Percentiles rank a stretch among this genome's conserved stretches.
These are phyloP conservation scores for Mola mola DNA, from an alignment of 2,113 vertebrate species.

Conservation along the genomic window DNA sequence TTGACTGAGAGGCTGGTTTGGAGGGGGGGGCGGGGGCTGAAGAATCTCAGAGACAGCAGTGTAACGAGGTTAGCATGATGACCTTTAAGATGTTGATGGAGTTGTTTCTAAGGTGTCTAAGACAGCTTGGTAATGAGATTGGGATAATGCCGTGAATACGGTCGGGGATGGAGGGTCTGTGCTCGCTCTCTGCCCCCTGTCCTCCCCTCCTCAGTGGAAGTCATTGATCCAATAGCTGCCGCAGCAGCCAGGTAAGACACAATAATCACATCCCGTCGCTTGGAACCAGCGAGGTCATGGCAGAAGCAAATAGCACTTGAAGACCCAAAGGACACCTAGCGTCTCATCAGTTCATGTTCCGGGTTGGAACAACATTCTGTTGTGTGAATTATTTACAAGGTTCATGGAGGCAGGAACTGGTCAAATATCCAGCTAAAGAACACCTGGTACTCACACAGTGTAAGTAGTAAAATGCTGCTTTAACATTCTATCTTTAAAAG, in stretches of 20 bases:
- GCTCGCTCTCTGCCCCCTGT: constrained; percentile 13
- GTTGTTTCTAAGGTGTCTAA: background rate
- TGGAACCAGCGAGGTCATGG: background rate
- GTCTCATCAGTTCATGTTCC: constrained; percentile 20
- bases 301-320: constrained; percentile 15
- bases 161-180: background rate
- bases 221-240: constrained; percentile 38
- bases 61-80: constrained; percentile 20
- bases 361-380: constrained; percentile 4
- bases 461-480: no score
- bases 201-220: constrained; percentile 4
- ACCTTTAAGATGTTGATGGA: constrained; percentile 29
- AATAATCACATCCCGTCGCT: constrained; percentile 1
- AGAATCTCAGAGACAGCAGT: constrained; percentile 2
- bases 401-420: no score
- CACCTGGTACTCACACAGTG: no score
- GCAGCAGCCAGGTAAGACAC: constrained; percentile 15
- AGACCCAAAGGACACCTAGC: background rate
- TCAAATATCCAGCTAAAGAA: no score
- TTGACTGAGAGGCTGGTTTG: constrained; percentile 3
- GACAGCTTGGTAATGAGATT: constrained; percentile 13
- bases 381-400: constrained; percentile 37
- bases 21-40: background rate
- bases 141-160: background rate
- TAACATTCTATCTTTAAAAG: no score